Base-by-base conservation (phyloP, 1,140 invertebrate genomes). In the Cataglyphis hispanica region DNA sequence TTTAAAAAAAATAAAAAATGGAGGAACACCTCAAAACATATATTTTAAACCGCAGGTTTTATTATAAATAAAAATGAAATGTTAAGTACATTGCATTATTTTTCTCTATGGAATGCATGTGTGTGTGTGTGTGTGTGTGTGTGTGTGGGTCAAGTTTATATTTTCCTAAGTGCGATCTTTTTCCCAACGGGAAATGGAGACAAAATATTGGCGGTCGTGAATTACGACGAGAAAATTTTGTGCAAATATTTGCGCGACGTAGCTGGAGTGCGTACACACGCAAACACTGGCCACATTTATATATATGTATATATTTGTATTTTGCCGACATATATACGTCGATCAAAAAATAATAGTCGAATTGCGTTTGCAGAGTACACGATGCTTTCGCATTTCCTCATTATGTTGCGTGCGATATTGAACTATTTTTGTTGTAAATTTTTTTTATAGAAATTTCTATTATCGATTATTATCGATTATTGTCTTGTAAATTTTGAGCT, bases 191-290 rank as follows among this genome's bases (percentile, higher is more conserved):
- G 67, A 58, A 66, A 87, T 85, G 67, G 40, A 90, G 86, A 90
- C 86, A 90, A 90, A 90, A 90, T 90, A 90, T 90, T 90, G 86
- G 69, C 64, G 50, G 64, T 56, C 58, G 53, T 53, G 83, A 86
- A 90, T 87, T 90, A 86, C 89, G 72, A 81, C 53, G 72, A 69
- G 89, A 70, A 90, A 90, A 90, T 90, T 90, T 72, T 61, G 61
- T 31, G 72, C 89, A 90, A 90, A 90, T 90, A 90, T 90, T 90
- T 88, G 89, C 53, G 60, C 22, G 69, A 74, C 77, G 84, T 89
- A 89, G 83, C 43, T 67, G 53, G 16, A n/a, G 34, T 58, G 31
- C 83, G n/a, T 53, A 58, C 27, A 56, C 61, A 70, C 11, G 56
- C 40, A 84, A 84, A 64, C 81, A 77, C 22, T 13, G 56, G 31